Base-by-base conservation (phyloP, 2,888 invertebrate species). In the Cephonodes hylas region DNA sequence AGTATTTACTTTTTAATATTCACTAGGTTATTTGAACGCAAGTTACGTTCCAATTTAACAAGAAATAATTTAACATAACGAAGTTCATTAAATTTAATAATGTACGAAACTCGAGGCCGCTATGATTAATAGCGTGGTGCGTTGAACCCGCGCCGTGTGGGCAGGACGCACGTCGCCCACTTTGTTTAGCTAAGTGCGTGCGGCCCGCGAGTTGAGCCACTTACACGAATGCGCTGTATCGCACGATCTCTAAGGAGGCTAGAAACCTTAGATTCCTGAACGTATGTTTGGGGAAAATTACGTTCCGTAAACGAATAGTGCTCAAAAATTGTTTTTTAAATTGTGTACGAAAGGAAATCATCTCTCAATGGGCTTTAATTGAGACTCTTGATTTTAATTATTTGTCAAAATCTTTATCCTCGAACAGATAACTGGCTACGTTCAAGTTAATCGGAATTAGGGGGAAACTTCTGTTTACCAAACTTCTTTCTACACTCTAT, bases 41-140 rank as follows among this genome's bases (percentile, higher is more conserved):
- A n/a, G n/a, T n/a, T n/a, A n/a, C n/a, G n/a, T n/a, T n/a, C n/a
- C 3, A 38, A 44, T 8, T 3, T 44, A 10, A 6, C 8, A 27
- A 15, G 3, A n/a, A 53, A 31, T 31, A 53, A 48, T 20, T 18
- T 2, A 8, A 27, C 27, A 10, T 53, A 15, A 8, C 31, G 10
- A 27, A 27, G 53, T 31, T 53, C 60, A 59, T 45, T 53, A 53
- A 53, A 53, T 31, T 53, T 27, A 53, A 53, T 31, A 53, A 53
- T 46, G 64, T 31, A 18, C 48, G 15, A 18, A 53, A 18, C 20
- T 18, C 18, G 53, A 31, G 53, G 27, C 23, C 65, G 60, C 42
- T 18, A 59, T 69, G 72, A 75, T 71, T 75, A 75, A 74, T 74
- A 61, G 66, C 63, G 59, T 64, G 59, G 67, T 67, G 62, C 70